Percentiles rank a stretch among this genome's conserved stretches.
Evolutionary conservation across 2,797 vertebrate genomes (phyloP).

Genomic region (Muscicapa comitata): DNA sequence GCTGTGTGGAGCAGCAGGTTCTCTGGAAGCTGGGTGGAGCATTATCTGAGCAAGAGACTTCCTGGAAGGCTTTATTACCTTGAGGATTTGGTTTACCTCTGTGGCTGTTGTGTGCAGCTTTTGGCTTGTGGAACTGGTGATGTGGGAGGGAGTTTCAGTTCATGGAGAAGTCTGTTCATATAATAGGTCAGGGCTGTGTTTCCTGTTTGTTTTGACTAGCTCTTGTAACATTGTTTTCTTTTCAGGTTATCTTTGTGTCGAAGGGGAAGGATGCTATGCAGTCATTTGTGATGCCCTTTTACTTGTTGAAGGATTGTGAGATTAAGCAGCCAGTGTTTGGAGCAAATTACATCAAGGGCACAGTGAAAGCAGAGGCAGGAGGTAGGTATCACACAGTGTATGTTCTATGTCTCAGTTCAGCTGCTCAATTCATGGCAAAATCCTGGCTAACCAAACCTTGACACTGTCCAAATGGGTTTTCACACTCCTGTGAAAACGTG

Average conservation of each 20-base stretch:
- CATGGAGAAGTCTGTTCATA: not conserved
- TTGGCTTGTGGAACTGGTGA: not conserved
- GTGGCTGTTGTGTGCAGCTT: not conserved
- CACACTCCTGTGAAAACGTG: not conserved
- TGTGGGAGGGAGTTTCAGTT: not conserved
- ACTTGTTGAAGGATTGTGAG: slow-evolving; percentile 94
- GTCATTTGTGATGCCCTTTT: slow-evolving; percentile 98
- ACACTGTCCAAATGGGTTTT: not conserved
- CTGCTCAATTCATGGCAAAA: not conserved
- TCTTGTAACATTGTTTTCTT: not conserved
- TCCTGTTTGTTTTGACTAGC: not conserved
- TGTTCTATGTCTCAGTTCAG: not conserved
- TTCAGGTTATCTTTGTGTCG: slow-evolving; percentile 91
- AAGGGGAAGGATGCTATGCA: slow-evolving; percentile 89
- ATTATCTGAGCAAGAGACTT: not conserved
- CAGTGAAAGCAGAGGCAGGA: slow-evolving; percentile 86
- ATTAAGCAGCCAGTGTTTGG: slow-evolving; percentile 96
- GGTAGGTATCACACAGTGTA: slow-evolving; percentile 70
- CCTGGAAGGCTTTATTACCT: not conserved
- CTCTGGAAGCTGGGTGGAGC: not conserved
- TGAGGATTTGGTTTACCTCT: not conserved
- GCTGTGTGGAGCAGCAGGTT: not conserved
- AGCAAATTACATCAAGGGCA: slow-evolving; percentile 94
- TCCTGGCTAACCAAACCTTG: not conserved
- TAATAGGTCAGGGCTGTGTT: not conserved